Base-by-base conservation (phyloP, 1,140 invertebrate genomes). In the Tetramorium parvispinum region DNA sequence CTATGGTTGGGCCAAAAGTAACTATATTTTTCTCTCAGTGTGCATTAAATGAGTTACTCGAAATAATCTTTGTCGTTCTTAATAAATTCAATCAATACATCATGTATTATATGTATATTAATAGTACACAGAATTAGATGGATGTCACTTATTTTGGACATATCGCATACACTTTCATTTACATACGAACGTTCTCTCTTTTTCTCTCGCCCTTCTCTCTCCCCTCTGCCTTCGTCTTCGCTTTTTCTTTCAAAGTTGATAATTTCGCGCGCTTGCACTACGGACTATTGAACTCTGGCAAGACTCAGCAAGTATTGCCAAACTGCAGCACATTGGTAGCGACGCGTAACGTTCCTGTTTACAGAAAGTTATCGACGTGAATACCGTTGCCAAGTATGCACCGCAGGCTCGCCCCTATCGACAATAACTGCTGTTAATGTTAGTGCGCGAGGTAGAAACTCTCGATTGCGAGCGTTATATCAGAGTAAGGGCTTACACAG, bases 291-390 rank as follows among this genome's bases (percentile, higher is more conserved):
- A 83, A 85, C 59, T 53, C 51, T 21, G 24, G 18, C 66, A 71
- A 73, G 77, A 85, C 43, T 59, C 46, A 32, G 43, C 75, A 8
- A 78, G 73, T 66, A 85, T 88, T 89, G 87, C 75, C 75, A 88
- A 89, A 68, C 81, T 89, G 51, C 82, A 61, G 77, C 66, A 85
- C 88, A 88, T 88, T 88, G 87, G 77, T 88, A 88, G 82, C 73
- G 88, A 68, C 73, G 73, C 87, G 66, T 89, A 88, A 89, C 88
- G 85, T 87, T 87, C 70, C 78, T 89, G 87, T 89, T 89, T 85
- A 89, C 85, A 83, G 85, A 90, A 90, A 89, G 77, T 89, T 89
- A 89, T 89, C 63, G 85, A 68, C 57, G 66, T 55, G 77, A 89
- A 83, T 82, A 77, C 51, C 83, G 68, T 77, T 89, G 88, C 88